Percentiles rank a stretch among this genome's conserved stretches.
Evolutionary conservation across 1,140 invertebrate species (phyloP).

Genomic region (Drosophila hydei): DNA sequence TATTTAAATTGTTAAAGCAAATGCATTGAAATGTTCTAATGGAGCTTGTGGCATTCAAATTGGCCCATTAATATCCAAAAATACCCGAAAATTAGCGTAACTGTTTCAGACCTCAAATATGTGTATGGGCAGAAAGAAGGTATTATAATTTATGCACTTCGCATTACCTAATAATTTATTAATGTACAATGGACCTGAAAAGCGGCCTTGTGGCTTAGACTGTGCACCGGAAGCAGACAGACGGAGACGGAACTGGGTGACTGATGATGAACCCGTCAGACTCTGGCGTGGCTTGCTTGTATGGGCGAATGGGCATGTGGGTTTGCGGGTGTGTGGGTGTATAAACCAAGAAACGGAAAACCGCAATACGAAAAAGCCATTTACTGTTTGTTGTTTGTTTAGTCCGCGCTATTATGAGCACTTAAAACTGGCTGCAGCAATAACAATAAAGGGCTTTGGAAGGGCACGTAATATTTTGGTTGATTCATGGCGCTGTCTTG

Average conservation of each 20-base stretch:
- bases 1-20: not conserved
- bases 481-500: conserved; percentile 58
- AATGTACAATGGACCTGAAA: conserved; percentile 60
- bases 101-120: not conserved
- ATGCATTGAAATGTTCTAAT: not conserved
- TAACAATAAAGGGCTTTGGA: conserved; percentile 21
- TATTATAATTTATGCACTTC: conserved; percentile 62
- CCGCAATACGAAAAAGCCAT: conserved; percentile 70
- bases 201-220: conserved; percentile 45
- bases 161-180: conserved; percentile 64
- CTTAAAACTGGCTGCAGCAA: conserved; percentile 50
- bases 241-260: conserved; percentile 24
- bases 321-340: not conserved
- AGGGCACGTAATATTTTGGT: conserved; percentile 40
- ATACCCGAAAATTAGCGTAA: conserved; percentile 1
- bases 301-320: no score
- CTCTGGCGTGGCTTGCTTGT: no score
- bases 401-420: conserved; percentile 42
- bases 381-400: conserved; percentile 51
- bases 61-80: conserved; percentile 33
- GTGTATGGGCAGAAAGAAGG: conserved; percentile 1
- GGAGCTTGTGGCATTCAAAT: conserved; percentile 6
- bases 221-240: conserved; percentile 54
- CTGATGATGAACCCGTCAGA: conserved; percentile 41
- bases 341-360: conserved; percentile 52